Conservation (phyloP, 2,888 invertebrate genomes). For the Leptogaster cylindrica region DNA sequence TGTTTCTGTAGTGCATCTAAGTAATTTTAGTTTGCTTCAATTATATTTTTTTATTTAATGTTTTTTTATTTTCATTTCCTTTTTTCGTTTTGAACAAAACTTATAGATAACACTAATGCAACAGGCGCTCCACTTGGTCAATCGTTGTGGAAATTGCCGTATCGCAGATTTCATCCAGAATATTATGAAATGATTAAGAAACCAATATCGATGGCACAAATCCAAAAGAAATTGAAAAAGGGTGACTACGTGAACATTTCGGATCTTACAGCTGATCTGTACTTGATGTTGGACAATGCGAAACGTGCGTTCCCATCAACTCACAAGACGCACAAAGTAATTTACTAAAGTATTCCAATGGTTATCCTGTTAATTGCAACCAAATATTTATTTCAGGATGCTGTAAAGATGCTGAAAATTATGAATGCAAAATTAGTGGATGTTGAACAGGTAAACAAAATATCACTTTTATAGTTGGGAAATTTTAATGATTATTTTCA, state of each 20-base stretch:
- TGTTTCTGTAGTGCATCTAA: too few species aligned
- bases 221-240: constrained; percentile 80
- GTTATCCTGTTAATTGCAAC: neutral
- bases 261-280: constrained; percentile 92
- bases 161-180: constrained; percentile 90
- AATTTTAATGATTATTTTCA: neutral
- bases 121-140: constrained; percentile 84
- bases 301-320: constrained; percentile 84
- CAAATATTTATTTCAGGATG: too few species aligned
- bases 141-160: constrained; percentile 92
- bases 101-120: constrained; percentile 60
- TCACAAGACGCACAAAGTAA: constrained; percentile 80
- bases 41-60: constrained; percentile 44
- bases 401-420: constrained; percentile 81
- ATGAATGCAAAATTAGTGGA: constrained; percentile 77
- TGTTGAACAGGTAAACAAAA: constrained; percentile 52
- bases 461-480: neutral
- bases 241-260: constrained; percentile 84
- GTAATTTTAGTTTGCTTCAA: constrained; percentile 34
- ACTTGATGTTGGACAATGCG: constrained; percentile 97
- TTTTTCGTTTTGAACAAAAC: constrained; percentile 46
- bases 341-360: constrained; percentile 48
- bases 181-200: constrained; percentile 97
- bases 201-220: constrained; percentile 93
- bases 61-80: constrained; percentile 46